A percentile compares a stretch with the other conserved stretches of the same genome.
These are phyloP conservation scores for Pristionchus maxplancki DNA, from an alignment of 2,888 invertebrate species.

Conservation along the genomic window DNA sequence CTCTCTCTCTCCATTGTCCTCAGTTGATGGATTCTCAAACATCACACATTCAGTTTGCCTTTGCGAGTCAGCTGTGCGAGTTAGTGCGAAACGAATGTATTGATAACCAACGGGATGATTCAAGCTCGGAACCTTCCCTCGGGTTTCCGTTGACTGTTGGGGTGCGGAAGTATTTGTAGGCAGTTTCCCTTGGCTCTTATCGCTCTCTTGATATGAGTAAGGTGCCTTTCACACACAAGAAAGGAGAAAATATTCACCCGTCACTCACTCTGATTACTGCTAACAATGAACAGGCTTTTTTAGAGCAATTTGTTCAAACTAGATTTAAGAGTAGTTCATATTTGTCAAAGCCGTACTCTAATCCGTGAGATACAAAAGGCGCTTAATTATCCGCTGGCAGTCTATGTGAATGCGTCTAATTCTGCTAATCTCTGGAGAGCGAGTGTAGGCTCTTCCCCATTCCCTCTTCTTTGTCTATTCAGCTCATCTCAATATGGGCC, in stretches of 20 bases:
- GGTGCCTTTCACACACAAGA: background rate
- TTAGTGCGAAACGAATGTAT: background rate
- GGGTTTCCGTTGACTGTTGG: background rate
- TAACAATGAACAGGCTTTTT: too few species aligned
- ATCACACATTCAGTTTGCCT: background rate
- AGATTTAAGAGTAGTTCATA: too few species aligned
- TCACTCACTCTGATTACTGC: too few species aligned
- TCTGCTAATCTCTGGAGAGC: conserved; percentile 16
- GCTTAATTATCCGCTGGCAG: too few species aligned
- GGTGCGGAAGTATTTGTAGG: background rate
- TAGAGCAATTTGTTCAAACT: too few species aligned
- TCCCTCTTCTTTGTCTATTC: background rate
- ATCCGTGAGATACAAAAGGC: too few species aligned
- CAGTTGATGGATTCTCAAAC: background rate
- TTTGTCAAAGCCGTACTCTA: too few species aligned
- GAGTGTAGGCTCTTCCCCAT: background rate
- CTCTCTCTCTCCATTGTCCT: too few species aligned
- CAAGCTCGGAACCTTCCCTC: background rate
- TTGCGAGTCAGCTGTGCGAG: background rate
- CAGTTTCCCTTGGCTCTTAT: background rate
- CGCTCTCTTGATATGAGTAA: conserved; percentile 17
- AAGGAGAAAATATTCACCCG: conserved; percentile 5
- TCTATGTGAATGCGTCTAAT: background rate
- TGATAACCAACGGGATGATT: background rate
- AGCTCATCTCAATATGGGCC: background rate